A percentile compares a stretch with the other conserved stretches of the same genome.
phyloP scores from a whole-genome alignment of 2,113 vertebrate species.

The Dascyllus trimaculatus region DNA sequence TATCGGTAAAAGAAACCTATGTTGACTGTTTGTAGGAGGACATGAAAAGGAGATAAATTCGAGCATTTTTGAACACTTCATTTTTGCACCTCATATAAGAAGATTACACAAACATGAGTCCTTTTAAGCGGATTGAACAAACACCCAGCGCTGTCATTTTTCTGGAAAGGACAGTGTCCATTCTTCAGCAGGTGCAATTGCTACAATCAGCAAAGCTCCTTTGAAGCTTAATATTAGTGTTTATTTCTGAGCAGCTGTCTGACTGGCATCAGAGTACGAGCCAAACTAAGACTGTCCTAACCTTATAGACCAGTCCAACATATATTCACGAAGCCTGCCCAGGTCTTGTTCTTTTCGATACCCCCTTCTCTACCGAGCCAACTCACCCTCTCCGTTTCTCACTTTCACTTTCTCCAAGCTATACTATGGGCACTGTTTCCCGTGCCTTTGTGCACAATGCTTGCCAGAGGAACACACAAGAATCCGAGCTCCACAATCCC shows the following conservation, averaged over 20 bases:
- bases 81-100: conserved; percentile 17
- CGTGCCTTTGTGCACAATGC: conserved; percentile 58
- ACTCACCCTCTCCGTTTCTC: conserved; percentile 44
- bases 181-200: conserved; percentile 17
- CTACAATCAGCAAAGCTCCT: not conserved
- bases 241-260: not conserved
- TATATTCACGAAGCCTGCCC: conserved; percentile 44
- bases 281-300: conserved; percentile 23
- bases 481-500: conserved; percentile 79
- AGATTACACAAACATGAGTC: conserved; percentile 11
- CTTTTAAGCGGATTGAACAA: conserved; percentile 21
- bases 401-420: conserved; percentile 66
- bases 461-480: conserved; percentile 77
- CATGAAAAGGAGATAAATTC: conserved; percentile 2
- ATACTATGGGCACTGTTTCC: conserved; percentile 71
- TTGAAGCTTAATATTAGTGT: not conserved
- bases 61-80: conserved; percentile 11
- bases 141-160: not conserved
- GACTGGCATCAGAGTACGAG: conserved; percentile 7
- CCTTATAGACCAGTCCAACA: conserved; percentile 26
- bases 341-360: conserved; percentile 49
- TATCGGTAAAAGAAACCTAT: not conserved
- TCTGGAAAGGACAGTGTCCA: not conserved
- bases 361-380: conserved; percentile 53
- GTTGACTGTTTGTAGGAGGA: conserved; percentile 7